Evolutionary conservation across 2,113 vertebrate species (phyloP).

Genomic region (Myrmophylax atrothorax): DNA sequence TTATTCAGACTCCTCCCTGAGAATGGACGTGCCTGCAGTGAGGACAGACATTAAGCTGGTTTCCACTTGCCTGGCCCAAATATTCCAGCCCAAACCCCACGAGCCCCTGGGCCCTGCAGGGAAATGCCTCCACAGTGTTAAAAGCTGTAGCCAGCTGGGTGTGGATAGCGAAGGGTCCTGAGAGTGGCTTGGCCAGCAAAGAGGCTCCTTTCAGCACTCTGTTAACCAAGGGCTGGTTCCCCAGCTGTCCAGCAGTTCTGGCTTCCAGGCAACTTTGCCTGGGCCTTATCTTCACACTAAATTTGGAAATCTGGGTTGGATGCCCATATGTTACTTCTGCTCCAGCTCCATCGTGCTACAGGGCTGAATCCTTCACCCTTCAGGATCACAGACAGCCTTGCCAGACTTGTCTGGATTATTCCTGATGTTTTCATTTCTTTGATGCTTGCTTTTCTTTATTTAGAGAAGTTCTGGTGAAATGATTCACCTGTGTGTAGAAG

Average conservation of each 20-base stretch:
- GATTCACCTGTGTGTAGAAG: constrained; percentile 58
- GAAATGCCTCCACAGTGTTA: background rate
- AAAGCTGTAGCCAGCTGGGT: background rate
- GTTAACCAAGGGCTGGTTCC: background rate
- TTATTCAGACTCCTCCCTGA: background rate
- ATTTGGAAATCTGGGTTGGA: background rate
- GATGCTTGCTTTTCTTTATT: constrained; percentile 52
- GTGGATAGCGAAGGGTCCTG: background rate
- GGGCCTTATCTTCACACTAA: background rate
- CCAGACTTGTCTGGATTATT: constrained; percentile 16
- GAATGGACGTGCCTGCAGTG: background rate
- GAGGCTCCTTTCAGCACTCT: background rate
- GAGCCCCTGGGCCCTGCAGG: background rate
- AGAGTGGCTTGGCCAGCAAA: background rate
- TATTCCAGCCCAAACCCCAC: background rate
- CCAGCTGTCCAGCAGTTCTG: background rate
- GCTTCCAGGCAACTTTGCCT: background rate
- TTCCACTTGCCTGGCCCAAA: background rate
- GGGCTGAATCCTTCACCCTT: background rate
- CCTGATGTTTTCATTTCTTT: constrained; percentile 45
- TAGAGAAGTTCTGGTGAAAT: constrained; percentile 50
- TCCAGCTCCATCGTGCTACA: background rate
- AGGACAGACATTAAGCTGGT: background rate
- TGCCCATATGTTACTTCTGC: background rate
- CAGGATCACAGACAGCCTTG: background rate